Evolutionary conservation across 23 tunicate genomes (phyloP).

Genomic region (Styela clava): DNA sequence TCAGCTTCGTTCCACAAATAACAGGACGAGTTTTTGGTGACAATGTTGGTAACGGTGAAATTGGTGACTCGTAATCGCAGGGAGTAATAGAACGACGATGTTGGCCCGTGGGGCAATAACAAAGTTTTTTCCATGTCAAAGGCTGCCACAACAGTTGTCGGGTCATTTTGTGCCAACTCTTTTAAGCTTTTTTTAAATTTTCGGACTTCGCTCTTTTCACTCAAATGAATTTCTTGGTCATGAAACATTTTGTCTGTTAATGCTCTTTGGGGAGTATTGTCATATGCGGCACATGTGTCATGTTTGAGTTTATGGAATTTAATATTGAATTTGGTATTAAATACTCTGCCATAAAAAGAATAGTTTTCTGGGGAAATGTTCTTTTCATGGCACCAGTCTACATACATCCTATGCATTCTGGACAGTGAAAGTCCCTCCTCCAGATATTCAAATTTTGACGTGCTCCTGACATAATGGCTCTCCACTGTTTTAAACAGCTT

Average conservation of each 20-base stretch:
- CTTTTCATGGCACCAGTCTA: background rate
- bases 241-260: too few species aligned
- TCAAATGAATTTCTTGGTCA: too few species aligned
- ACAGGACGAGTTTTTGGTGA: too few species aligned
- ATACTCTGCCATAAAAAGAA: background rate
- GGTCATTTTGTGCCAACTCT: too few species aligned
- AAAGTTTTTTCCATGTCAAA: constrained; percentile 15
- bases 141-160: background rate
- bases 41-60: constrained; percentile 2
- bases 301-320: too few species aligned
- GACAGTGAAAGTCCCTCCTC: background rate
- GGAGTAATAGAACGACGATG: constrained; percentile 8
- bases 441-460: too few species aligned
- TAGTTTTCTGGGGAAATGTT: background rate
- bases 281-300: too few species aligned
- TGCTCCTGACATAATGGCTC: constrained; percentile 3
- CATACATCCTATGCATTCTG: constrained; percentile 11
- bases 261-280: too few species aligned
- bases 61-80: background rate
- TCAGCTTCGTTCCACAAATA: constrained; percentile 9
- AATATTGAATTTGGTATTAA: constrained; percentile 4
- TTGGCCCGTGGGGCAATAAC: background rate
- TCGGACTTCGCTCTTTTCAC: too few species aligned
- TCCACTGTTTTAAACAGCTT: constrained; percentile 4
- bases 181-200: too few species aligned